Evolutionary conservation across 2,113 vertebrate genomes (phyloP), one percentile per base, ranked within the genome.

Genomic region (Urocolius indicus): DNA sequence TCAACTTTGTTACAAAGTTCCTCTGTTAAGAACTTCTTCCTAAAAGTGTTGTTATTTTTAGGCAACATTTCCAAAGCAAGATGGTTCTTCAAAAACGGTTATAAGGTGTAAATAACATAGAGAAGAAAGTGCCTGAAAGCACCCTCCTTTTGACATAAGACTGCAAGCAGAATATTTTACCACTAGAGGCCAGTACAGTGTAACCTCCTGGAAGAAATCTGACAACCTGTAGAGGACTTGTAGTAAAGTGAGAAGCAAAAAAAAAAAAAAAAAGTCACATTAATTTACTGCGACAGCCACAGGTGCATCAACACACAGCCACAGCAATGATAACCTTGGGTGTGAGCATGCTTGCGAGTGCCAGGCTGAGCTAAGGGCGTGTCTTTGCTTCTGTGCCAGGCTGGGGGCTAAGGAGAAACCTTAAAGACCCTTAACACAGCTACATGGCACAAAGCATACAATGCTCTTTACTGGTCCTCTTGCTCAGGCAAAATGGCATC

Each of bases 111-210:
- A n/a, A 10, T 36, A 54, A 79, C 20, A 2, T 0, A 36, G 24
- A 13, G 66, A 67, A 58, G 16, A 19, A 38, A 36, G 72, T 11
- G 41, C 21, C 43, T 30, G 66, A 34, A 78, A 14, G 18, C 5
- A 38, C 22, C 26, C 27, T 2, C 38, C 24, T 74, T 9, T 0
- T 22, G 63, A 32, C 51, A 4, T 4, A 13, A 54, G 71, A 4
- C 10, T 55, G 74, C 79, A 3, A 24, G 38, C 57, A 26, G 59
- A 30, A 0, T 1, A 1, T 3, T 11, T 41, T 57, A 43, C 90
- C 98, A 61, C 95, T 75, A 96, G 97, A 95, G 94, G 94, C 20
- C 96, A 86, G 94, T 73, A 36, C 16, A 76, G 91, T 23, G 73
- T 16, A 89, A 66, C 27, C 32, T 18, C 16, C 49, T 1, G 66